Base-by-base conservation (phyloP, 2,888 invertebrate species). In the Lysandra coridon region DNA sequence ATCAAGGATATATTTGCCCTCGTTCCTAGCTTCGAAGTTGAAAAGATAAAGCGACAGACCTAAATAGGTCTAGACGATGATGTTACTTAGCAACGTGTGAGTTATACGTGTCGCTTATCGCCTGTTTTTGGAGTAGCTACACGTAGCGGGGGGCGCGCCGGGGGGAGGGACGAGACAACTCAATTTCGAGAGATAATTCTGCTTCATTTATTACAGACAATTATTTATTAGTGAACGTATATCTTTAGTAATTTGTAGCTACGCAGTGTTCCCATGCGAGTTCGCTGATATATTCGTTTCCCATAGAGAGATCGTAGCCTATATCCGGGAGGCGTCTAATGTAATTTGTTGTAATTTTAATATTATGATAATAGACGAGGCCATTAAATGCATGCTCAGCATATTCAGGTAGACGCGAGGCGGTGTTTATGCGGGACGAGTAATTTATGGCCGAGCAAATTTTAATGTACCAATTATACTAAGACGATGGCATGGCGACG, bases 391-490 rank as follows among this genome's bases (percentile, higher is more conserved):
- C 76, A 14, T 53, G 33, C 23, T 76, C 76, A 76, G 76, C 76
- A 53, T 57, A 76, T 33, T 57, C 53, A 76, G 80, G 80, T 80
- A 79, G 78, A 79, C 82, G 78, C 80, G 80, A 82, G 82, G 81
- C 80, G 81, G 77, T 79, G 80, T 80, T 81, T 82, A 82, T 82
- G 90, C 90, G 90, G 89, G 87, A 57, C 90, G 90, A 89, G 86
- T 91, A 91, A 93, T 91, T 91, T 91, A 93, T 92, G 91, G 86
- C 87, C 87, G 89, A 91, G 92, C 90, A 91, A 92, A 93, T 92
- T 81, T 92, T 91, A 92, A 93, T 90, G 91, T 90, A 87, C 91
- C 91, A 93, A 93, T 93, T 93, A 93, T 91, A 91, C 90, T 91
- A 92, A 92, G 92, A 88, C 90, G 89, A 90, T 91, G 92, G 92